Evolutionary conservation across 2,888 invertebrate species (phyloP).

Genomic region (Limenitis camilla): DNA sequence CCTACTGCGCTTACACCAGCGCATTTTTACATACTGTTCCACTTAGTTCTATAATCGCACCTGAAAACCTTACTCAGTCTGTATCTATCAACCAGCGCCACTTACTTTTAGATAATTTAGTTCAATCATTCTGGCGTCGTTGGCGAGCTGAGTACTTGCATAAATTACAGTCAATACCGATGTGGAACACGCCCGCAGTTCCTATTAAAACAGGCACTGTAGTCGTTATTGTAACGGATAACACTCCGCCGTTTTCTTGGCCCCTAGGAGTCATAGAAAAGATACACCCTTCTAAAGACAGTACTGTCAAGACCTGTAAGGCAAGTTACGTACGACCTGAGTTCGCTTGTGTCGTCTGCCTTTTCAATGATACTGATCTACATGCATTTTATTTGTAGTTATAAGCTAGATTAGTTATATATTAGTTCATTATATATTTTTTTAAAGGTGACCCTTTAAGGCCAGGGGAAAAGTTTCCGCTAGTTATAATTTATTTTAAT

Average conservation of each 20-base stretch:
- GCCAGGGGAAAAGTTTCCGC: too few species aligned
- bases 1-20: slow-evolving; percentile 3
- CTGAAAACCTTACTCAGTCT: too few species aligned
- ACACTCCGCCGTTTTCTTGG: slow-evolving; percentile 17
- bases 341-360: slow-evolving; percentile 8
- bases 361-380: slow-evolving; percentile 1
- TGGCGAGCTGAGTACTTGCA: slow-evolving; percentile 17
- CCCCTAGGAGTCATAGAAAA: slow-evolving; percentile 5
- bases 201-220: slow-evolving; percentile 5
- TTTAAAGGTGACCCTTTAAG: too few species aligned
- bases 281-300: slow-evolving; percentile 7
- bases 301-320: slow-evolving; percentile 5
- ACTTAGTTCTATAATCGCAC: slow-evolving; percentile 9
- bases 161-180: slow-evolving; percentile 12
- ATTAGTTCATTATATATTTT: too few species aligned
- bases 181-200: slow-evolving; percentile 10
- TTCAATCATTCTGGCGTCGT: slow-evolving; percentile 14
- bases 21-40: slow-evolving; percentile 17
- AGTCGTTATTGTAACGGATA: slow-evolving; percentile 15
- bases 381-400: background rate
- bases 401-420: background rate
- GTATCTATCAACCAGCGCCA: slow-evolving; percentile 2
- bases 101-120: slow-evolving; percentile 3
- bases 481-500: too few species aligned
- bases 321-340: slow-evolving; percentile 10